Evolutionary conservation across 2,888 invertebrate genomes (phyloP).

Genomic region (Tinea pellionella): DNA sequence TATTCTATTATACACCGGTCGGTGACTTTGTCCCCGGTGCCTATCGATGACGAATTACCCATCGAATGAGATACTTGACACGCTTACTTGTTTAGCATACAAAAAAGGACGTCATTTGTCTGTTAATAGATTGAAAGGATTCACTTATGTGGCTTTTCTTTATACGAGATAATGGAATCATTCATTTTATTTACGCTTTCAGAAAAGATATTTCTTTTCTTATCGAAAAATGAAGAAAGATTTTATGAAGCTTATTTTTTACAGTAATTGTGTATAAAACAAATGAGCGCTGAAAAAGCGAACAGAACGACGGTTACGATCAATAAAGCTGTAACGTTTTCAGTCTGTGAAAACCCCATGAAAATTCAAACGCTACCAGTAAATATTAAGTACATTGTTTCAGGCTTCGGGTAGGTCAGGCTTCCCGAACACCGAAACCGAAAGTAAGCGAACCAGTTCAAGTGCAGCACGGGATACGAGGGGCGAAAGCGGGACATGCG

Average conservation of each 20-base stretch:
- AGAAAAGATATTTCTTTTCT: neutral
- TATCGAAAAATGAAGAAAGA: neutral
- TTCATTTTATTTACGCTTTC: neutral
- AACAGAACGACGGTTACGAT: neutral
- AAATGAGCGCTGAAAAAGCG: neutral
- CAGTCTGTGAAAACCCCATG: neutral
- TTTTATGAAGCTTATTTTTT: neutral
- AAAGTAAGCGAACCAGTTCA: conserved; percentile 54
- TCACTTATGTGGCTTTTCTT: neutral
- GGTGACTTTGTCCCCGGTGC: neutral
- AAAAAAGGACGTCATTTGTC: neutral
- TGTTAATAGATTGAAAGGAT: neutral
- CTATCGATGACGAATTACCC: neutral
- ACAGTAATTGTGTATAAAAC: neutral
- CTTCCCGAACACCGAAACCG: conserved; percentile 44
- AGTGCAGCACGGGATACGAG: conserved; percentile 29
- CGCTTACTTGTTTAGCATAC: neutral
- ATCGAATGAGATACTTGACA: neutral
- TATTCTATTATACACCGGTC: neutral
- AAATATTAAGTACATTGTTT: conserved; percentile 15
- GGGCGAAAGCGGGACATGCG: conserved; percentile 14
- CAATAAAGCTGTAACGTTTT: neutral
- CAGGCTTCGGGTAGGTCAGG: conserved; percentile 50
- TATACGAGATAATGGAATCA: neutral
- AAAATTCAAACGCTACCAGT: neutral